These are phyloP conservation scores for Glossosoma conforme DNA, from an alignment of 1,140 invertebrate genomes.

Conservation along the genomic window DNA sequence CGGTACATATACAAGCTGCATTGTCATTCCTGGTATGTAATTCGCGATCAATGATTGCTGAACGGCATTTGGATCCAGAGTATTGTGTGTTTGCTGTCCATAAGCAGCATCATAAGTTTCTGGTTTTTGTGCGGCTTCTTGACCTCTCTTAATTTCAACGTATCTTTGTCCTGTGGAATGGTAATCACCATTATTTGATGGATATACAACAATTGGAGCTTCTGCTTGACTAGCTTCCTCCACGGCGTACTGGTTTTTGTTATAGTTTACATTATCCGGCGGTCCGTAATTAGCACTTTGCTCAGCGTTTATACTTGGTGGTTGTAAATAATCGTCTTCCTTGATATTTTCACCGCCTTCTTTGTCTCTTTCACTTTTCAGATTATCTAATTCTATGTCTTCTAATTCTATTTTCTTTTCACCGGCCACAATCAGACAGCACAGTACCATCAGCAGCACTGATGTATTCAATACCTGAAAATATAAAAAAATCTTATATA, in stretches of 20 bases:
- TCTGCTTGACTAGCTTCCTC: slow-evolving; percentile 20
- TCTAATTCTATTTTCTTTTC: slow-evolving; percentile 49
- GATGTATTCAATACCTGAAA: slow-evolving; percentile 39
- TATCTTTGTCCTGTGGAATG: slow-evolving; percentile 10
- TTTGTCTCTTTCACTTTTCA: slow-evolving; percentile 44
- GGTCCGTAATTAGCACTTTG: slow-evolving; percentile 7
- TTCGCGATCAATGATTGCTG: not conserved
- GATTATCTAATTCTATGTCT: slow-evolving; percentile 49
- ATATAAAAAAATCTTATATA: slow-evolving; percentile 38
- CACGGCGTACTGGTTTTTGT: slow-evolving; percentile 25
- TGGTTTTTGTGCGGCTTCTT: slow-evolving; percentile 7
- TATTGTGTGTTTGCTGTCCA: not conserved
- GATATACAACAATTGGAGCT: slow-evolving; percentile 5
- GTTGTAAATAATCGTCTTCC: slow-evolving; percentile 8
- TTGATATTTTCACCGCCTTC: slow-evolving; percentile 5
- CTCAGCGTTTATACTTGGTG: slow-evolving; percentile 7
- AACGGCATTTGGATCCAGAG: no score
- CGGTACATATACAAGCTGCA: slow-evolving; percentile 22
- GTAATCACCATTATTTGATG: slow-evolving; percentile 8
- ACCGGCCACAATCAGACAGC: slow-evolving; percentile 29
- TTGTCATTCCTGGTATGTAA: slow-evolving; percentile 9
- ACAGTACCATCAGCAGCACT: slow-evolving; percentile 34
- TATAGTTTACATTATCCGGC: not conserved
- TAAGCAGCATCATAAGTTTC: slow-evolving; percentile 2
- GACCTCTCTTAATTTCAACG: slow-evolving; percentile 12